A percentile compares a stretch with the other conserved stretches of the same genome.
These are phyloP conservation scores for Brachionichthys hirsutus DNA, from an alignment of 2,113 vertebrate genomes.

Conservation along the genomic window DNA sequence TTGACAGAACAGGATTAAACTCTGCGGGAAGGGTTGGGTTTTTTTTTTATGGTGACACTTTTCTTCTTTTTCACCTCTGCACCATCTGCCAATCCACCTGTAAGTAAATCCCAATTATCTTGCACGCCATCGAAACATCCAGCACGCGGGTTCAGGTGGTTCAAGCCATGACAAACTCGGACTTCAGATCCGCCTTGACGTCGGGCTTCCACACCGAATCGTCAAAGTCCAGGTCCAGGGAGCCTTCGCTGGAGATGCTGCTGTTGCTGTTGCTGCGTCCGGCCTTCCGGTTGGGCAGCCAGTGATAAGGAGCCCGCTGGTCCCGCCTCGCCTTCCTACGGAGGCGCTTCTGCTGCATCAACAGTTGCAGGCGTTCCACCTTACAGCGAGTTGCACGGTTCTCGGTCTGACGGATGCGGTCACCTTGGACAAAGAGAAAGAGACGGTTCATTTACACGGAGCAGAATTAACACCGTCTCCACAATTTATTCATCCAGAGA, in stretches of 20 bases:
- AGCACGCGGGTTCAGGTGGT: constrained; percentile 56
- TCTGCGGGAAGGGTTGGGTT: constrained; percentile 50
- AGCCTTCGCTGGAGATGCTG: constrained; percentile 84
- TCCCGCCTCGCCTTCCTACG: constrained; percentile 93
- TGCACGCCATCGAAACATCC: constrained; percentile 29
- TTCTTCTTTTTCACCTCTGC: constrained; percentile 24
- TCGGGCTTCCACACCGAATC: constrained; percentile 97
- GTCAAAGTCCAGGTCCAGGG: constrained; percentile 95
- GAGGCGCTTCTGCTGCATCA: constrained; percentile 95
- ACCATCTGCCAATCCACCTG: constrained; percentile 36
- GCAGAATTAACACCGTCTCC: background rate
- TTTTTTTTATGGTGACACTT: constrained; percentile 33
- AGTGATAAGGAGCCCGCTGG: constrained; percentile 88
- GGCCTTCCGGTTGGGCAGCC: constrained; percentile 91
- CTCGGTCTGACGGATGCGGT: constrained; percentile 93
- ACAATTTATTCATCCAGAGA: constrained; percentile 5
- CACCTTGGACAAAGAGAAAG: constrained; percentile 74
- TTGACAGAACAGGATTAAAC: constrained; percentile 53
- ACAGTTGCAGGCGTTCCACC: constrained; percentile 92
- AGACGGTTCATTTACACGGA: background rate
- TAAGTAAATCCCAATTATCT: constrained; percentile 45
- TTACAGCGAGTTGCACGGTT: constrained; percentile 96
- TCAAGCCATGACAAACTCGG: constrained; percentile 90
- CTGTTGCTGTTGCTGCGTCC: constrained; percentile 91
- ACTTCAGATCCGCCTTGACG: constrained; percentile 95